phyloP scores from a whole-genome alignment of 64 coral and sea anemone genomes.

The Montipora foliosa region DNA sequence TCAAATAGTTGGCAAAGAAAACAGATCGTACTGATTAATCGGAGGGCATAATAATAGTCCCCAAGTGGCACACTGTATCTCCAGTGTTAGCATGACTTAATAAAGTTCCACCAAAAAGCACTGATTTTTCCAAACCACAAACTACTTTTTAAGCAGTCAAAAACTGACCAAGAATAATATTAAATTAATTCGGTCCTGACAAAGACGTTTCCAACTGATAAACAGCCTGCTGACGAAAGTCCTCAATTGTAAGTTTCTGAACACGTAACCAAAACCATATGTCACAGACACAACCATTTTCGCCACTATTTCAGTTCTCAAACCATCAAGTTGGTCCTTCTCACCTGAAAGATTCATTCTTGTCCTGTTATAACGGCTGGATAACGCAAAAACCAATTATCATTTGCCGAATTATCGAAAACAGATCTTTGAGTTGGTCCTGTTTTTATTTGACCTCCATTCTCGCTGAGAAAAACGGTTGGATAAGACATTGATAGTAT shows the following conservation, averaged over 20 bases:
- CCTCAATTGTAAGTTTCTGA: neutral
- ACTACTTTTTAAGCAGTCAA: too few relatives aligned
- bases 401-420: neutral
- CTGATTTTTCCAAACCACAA: too few relatives aligned
- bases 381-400: neutral
- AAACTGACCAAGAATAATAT: too few relatives aligned
- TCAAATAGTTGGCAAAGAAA: too few relatives aligned
- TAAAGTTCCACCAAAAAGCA: too few relatives aligned
- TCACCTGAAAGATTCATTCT: neutral
- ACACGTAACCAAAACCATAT: neutral
- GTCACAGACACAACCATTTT: neutral
- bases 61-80: too few relatives aligned
- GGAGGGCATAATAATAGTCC: too few relatives aligned
- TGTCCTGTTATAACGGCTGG: neutral
- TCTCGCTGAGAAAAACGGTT: slow-evolving; percentile 21
- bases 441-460: neutral
- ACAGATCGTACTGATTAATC: too few relatives aligned
- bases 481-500: slow-evolving; percentile 23
- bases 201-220: neutral
- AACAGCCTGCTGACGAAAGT: neutral
- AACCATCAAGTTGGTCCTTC: too few relatives aligned
- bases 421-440: slow-evolving; percentile 26
- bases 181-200: neutral
- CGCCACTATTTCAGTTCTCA: too few relatives aligned
- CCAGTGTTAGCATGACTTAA: too few relatives aligned